Base-by-base conservation (phyloP, 2,888 invertebrate genomes). In the Xestoiulus laeticollis region DNA sequence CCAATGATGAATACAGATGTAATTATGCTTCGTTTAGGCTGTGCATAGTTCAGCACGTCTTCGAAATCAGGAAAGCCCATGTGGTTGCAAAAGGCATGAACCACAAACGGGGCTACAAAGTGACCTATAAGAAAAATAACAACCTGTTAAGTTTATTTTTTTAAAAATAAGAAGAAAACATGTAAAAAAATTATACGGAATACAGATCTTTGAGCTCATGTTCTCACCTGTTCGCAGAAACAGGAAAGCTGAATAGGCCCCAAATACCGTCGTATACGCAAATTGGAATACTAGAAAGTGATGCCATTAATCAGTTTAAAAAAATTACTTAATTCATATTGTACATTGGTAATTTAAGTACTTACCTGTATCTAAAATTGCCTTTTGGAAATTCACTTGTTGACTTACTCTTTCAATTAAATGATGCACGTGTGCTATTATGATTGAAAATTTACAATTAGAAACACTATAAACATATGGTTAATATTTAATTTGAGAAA, bases 41-140 rank as follows among this genome's bases (percentile, higher is more conserved):
- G 93, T 89, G 93, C 92, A 90, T 94, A 94, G 32, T 93, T 93
- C 88, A 94, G 91, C 4, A 96, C 92, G 91, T 96, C 97, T 3
- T 94, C 93, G 89, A 98, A 94, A 92, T 98, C 96, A 0, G 98
- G 98, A 91, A 98, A 96, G 10, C 98, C 98, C 97, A 99, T 98
- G 92, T 97, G 96, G 92, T 99, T 99, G 92, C 99, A 99, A 92
- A 98, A 98, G 48, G 97, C 96, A 92, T 99, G 99, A 1, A 96
- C 97, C 22, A 97, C 92, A 90, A 98, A 94, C 3, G 97, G 96
- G 0, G 98, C 96, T 26, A 95, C 93, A 90, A 98, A 95, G 92
- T 98, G 98, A 59, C 98, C 97, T 94, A 93, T 38, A 87, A 78
- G n/a, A n/a, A n/a, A n/a, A n/a, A n/a, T n/a, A n/a, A n/a, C n/a